A percentile compares a stretch with the other conserved stretches of the same genome.
These are phyloP conservation scores for Polietes domitor DNA, from an alignment of 2,888 invertebrate species.

Conservation along the genomic window DNA sequence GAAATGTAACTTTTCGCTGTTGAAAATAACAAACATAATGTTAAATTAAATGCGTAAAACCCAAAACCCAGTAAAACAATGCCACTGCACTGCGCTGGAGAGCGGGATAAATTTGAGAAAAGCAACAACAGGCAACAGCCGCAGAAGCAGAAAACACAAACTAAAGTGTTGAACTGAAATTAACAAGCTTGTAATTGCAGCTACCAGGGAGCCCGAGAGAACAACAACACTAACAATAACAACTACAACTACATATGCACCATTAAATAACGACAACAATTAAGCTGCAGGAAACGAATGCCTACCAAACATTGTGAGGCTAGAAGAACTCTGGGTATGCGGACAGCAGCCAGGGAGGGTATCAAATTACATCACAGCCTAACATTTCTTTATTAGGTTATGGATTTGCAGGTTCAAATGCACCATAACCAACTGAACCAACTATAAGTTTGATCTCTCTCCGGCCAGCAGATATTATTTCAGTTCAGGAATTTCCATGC, in stretches of 20 bases:
- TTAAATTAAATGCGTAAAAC: constrained; percentile 65
- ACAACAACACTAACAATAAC: background rate
- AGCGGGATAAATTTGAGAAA: constrained; percentile 20
- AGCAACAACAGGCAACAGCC: constrained; percentile 19
- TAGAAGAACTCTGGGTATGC: background rate
- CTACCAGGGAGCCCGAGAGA: constrained; percentile 20
- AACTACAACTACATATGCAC: background rate
- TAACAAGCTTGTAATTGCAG: constrained; percentile 64
- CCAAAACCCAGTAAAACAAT: constrained; percentile 2
- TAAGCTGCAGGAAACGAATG: constrained; percentile 4
- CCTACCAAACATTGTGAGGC: background rate
- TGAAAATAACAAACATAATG: constrained; percentile 40
- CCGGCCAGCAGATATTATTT: background rate
- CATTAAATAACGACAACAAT: constrained; percentile 14
- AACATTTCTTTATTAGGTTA: background rate
- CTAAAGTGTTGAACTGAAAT: constrained; percentile 62
- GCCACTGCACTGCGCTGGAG: background rate
- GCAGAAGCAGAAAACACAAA: constrained; percentile 10
- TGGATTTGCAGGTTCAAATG: background rate
- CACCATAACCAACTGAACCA: background rate
- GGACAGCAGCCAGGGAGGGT: background rate
- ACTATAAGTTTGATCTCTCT: background rate
- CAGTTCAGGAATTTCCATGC: background rate
- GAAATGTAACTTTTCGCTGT: constrained; percentile 51
- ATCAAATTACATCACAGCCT: background rate